Conservation (phyloP, 2,797 vertebrate species). For the Oryzias dopingdopingensis region DNA sequence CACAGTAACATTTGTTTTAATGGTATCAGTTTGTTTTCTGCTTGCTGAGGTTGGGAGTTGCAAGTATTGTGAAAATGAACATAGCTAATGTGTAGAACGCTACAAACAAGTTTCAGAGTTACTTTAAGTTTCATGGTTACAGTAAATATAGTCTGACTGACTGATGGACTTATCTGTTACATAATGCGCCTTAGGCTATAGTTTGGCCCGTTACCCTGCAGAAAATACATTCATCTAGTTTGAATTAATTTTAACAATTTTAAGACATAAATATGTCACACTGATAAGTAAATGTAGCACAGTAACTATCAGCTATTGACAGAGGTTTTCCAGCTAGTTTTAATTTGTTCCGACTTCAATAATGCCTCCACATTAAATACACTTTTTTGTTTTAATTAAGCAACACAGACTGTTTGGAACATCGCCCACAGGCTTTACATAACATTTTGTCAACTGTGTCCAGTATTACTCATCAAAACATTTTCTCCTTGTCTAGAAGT, state of each 20-base stretch:
- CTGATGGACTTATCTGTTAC: too few species aligned
- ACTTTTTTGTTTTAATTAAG: background rate
- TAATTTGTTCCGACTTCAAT: background rate
- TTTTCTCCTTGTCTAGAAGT: background rate
- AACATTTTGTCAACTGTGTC: background rate
- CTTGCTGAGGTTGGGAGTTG: too few species aligned
- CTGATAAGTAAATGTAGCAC: background rate
- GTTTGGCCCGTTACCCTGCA: too few species aligned
- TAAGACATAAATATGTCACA: background rate
- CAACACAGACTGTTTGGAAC: background rate
- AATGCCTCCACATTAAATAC: background rate
- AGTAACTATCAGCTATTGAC: slow-evolving; percentile 2
- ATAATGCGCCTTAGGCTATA: too few species aligned
- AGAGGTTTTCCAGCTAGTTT: slow-evolving; percentile 6
- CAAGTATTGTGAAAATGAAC: too few species aligned
- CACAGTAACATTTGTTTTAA: too few species aligned
- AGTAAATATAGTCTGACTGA: too few species aligned
- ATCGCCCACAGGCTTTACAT: background rate
- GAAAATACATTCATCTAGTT: background rate
- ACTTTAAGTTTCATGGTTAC: too few species aligned
- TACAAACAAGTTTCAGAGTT: too few species aligned
- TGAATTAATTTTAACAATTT: background rate
- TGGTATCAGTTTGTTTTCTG: too few species aligned
- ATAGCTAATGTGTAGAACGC: too few species aligned
- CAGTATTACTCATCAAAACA: background rate